Evolutionary conservation across 2,797 vertebrate genomes (phyloP).

Genomic region (Sciurus carolinensis): DNA sequence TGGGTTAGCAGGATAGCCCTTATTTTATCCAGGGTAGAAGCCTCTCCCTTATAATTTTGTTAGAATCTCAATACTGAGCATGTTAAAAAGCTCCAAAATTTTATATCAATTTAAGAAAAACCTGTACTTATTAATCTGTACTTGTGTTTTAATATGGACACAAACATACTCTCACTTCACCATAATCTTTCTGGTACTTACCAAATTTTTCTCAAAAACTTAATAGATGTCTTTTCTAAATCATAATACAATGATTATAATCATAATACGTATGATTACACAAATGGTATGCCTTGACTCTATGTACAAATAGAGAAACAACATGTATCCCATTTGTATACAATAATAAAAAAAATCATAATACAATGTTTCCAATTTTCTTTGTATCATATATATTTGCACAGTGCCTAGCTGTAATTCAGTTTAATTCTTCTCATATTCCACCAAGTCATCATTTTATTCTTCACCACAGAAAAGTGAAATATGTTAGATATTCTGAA

Average conservation of each 20-base stretch:
- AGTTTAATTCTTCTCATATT: not conserved
- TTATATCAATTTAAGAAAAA: constrained; percentile 10
- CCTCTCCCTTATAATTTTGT: not conserved
- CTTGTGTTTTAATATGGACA: not conserved
- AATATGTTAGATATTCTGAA: not conserved
- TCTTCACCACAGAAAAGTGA: not conserved
- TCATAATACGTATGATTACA: no score
- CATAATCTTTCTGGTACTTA: not conserved
- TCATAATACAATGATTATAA: not conserved
- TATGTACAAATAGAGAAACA: no score
- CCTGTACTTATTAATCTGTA: not conserved
- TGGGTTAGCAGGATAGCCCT: not conserved
- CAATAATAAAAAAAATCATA: no score
- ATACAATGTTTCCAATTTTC: not conserved
- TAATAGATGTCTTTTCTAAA: not conserved
- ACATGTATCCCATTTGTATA: no score
- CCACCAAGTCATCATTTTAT: constrained; percentile 15
- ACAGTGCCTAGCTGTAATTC: not conserved
- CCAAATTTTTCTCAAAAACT: constrained; percentile 34
- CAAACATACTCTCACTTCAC: not conserved
- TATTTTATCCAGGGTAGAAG: not conserved
- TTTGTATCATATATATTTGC: not conserved
- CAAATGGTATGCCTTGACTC: no score
- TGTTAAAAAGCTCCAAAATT: constrained; percentile 12
- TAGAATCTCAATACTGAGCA: not conserved